Conservation (phyloP, 2,888 invertebrate genomes). For the Harpalus rufipes region DNA sequence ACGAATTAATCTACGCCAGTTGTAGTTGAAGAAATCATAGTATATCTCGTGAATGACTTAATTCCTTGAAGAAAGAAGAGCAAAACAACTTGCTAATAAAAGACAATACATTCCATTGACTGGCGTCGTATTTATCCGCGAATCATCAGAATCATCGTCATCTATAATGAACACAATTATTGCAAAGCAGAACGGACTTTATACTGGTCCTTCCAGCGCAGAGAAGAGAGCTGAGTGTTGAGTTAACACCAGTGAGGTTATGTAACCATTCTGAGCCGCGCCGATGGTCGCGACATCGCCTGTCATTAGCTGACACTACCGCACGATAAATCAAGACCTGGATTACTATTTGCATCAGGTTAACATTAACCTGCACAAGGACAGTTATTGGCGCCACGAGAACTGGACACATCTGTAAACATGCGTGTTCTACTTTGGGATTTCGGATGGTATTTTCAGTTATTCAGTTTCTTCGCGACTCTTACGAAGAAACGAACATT, state of each 20-base stretch:
- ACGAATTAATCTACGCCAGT: background rate
- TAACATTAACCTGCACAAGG: constrained; percentile 53
- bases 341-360: constrained; percentile 56
- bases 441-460: constrained; percentile 29
- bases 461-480: background rate
- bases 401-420: constrained; percentile 49
- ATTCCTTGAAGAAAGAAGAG: constrained; percentile 21
- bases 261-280: constrained; percentile 17
- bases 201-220: background rate
- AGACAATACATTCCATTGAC: constrained; percentile 47
- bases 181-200: background rate
- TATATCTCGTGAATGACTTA: constrained; percentile 16
- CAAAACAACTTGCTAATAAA: constrained; percentile 31
- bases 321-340: constrained; percentile 50
- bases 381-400: constrained; percentile 55
- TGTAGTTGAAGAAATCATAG: constrained; percentile 5
- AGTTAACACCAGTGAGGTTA: constrained; percentile 13
- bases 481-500: too few species aligned
- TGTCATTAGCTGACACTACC: constrained; percentile 49
- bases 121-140: constrained; percentile 5
- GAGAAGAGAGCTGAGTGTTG: background rate
- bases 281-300: constrained; percentile 37
- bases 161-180: constrained; percentile 41
- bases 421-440: constrained; percentile 41
- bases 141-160: background rate